phyloP scores from a whole-genome alignment of 1,140 invertebrate species.

The Drosophila chauvacae region DNA sequence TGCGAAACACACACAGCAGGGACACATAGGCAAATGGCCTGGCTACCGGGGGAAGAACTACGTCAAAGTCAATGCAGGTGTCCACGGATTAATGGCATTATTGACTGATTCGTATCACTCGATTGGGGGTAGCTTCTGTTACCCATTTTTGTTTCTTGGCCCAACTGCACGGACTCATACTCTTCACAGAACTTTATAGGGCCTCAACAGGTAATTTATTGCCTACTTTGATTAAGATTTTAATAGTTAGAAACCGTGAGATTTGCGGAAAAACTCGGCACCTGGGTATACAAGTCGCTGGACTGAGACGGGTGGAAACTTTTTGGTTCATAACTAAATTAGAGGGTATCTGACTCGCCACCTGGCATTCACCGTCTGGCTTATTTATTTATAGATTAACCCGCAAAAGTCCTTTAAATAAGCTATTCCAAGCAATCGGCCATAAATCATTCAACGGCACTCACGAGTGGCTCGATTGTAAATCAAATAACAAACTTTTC shows the following conservation, averaged over 20 bases:
- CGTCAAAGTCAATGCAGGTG: constrained; percentile 41
- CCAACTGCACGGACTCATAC: neutral
- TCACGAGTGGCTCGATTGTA: constrained; percentile 28
- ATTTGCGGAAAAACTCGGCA: neutral
- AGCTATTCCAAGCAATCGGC: constrained; percentile 7
- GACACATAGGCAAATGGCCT: constrained; percentile 34
- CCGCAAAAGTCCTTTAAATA: constrained; percentile 38
- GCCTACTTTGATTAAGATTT: constrained; percentile 23
- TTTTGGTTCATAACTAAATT: constrained; percentile 9
- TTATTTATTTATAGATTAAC: constrained; percentile 15
- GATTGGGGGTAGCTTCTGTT: constrained; percentile 29
- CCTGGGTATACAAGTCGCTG: neutral
- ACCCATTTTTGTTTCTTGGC: neutral
- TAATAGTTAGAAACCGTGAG: constrained; percentile 1
- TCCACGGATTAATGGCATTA: constrained; percentile 28
- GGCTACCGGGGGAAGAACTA: constrained; percentile 18
- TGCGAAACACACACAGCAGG: constrained; percentile 12
- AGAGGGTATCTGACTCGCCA: constrained; percentile 22
- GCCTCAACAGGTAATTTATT: constrained; percentile 10
- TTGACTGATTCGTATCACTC: constrained; percentile 39
- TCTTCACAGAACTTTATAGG: constrained; percentile 3
- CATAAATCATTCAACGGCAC: constrained; percentile 42
- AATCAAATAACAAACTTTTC: constrained; percentile 34
- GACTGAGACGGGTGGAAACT: neutral
- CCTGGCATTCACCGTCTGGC: neutral